Evolutionary conservation across 2,113 vertebrate species (phyloP).

Genomic region (Pteruthius melanotis): DNA sequence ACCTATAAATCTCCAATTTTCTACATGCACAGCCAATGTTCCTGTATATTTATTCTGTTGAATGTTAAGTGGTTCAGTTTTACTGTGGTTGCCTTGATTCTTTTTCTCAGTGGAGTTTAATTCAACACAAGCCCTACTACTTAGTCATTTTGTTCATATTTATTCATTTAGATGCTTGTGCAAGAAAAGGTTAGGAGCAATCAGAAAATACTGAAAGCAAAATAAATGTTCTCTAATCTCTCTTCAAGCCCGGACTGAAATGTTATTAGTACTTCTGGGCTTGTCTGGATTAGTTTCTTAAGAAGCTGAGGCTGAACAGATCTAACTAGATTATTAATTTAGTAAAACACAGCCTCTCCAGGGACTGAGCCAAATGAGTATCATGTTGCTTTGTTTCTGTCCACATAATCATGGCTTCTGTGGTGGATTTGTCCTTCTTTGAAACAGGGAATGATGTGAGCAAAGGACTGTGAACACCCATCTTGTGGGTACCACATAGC

Average conservation of each 20-base stretch:
- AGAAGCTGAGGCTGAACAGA: constrained; percentile 46
- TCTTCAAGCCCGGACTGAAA: constrained; percentile 28
- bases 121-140: background rate
- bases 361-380: background rate
- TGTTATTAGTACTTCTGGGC: constrained; percentile 3
- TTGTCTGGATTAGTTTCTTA: constrained; percentile 55
- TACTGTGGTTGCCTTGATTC: background rate
- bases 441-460: background rate
- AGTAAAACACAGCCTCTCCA: constrained; percentile 39
- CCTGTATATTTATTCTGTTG: background rate
- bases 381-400: background rate
- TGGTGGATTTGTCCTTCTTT: background rate
- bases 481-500: background rate
- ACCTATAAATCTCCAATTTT: background rate
- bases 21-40: background rate
- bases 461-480: background rate
- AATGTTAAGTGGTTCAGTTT: constrained; percentile 24
- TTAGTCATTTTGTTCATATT: background rate
- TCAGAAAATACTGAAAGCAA: constrained; percentile 14
- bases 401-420: background rate
- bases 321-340: constrained; percentile 57
- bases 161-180: background rate
- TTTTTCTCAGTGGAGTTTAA: background rate
- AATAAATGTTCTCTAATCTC: constrained; percentile 43
- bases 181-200: background rate